phyloP scores from a whole-genome alignment of 2,888 invertebrate species.

The Drosophila nr. medialis region DNA sequence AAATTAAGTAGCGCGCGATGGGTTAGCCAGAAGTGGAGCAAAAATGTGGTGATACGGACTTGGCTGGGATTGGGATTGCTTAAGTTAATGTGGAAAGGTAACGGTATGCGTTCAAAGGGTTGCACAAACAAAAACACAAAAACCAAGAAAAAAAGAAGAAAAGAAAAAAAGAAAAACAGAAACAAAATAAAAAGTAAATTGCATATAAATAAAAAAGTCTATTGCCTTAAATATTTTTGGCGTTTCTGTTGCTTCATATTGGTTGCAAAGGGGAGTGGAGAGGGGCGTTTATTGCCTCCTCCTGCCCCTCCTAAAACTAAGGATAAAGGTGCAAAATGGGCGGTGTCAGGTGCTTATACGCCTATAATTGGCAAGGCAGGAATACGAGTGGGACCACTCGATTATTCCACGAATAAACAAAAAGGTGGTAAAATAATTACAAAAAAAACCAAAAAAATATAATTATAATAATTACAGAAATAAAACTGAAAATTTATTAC shows the following conservation, averaged over 20 bases:
- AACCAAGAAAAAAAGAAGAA: conserved; percentile 5
- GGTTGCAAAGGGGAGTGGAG: not conserved
- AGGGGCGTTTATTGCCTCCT: conserved; percentile 33
- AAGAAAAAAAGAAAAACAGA: not conserved
- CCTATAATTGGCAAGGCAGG: conserved; percentile 23
- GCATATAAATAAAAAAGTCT: conserved; percentile 66
- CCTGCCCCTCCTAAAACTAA: not conserved
- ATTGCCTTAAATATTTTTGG: conserved; percentile 48
- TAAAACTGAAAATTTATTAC: not conserved
- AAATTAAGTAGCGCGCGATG: conserved; percentile 63
- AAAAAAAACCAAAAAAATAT: not conserved
- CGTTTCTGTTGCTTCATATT: conserved; percentile 4
- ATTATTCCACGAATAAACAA: not conserved
- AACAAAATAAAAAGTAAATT: conserved; percentile 46
- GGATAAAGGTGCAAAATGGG: not conserved
- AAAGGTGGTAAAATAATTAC: not conserved
- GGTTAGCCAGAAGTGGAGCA: conserved; percentile 21
- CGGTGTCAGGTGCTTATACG: conserved; percentile 13
- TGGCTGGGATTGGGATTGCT: conserved; percentile 4
- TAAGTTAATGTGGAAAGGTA: conserved; percentile 16
- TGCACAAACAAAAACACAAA: conserved; percentile 46
- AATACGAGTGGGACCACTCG: conserved; percentile 7
- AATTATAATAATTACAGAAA: not conserved
- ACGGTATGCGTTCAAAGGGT: conserved; percentile 50
- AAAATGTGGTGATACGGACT: not conserved